Evolutionary conservation across 2,797 vertebrate species (phyloP).

Genomic region (Falco cherrug): DNA sequence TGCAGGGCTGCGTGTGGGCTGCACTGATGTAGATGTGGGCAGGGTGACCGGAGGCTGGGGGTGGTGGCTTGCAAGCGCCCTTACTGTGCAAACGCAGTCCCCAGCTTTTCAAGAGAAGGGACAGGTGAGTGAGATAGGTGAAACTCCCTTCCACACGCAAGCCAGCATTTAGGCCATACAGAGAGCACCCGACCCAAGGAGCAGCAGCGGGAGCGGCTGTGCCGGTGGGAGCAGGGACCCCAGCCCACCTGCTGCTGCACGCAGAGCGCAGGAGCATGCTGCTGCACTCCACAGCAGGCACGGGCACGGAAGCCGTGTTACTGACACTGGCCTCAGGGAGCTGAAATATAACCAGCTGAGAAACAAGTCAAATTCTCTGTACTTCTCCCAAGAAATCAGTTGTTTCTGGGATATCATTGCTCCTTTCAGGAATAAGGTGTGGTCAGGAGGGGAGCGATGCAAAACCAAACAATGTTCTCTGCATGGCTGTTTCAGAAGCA

Average conservation of each 20-base stretch:
- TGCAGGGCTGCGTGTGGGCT: background rate
- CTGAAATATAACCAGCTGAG: background rate
- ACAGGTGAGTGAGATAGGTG: background rate
- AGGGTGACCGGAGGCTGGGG: background rate
- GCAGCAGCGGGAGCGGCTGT: background rate
- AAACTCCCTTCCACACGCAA: background rate
- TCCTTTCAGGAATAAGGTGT: background rate
- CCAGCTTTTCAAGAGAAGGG: background rate
- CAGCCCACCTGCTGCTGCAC: fast-evolving
- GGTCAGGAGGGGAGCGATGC: background rate
- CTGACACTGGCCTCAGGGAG: background rate
- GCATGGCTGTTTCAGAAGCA: background rate
- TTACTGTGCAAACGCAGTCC: fast-evolving
- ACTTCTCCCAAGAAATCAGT: background rate
- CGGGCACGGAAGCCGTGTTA: fast-evolving
- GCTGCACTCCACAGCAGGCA: too few species aligned
- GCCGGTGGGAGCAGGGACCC: background rate
- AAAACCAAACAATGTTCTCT: background rate
- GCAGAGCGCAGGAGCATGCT: too few species aligned
- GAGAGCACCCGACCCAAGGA: background rate
- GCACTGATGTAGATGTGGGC: background rate
- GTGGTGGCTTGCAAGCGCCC: background rate
- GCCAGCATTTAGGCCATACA: background rate
- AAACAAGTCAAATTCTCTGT: background rate
- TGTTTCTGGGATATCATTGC: background rate